Evolutionary conservation across 2,797 vertebrate genomes (phyloP).

Genomic region (Pipistrellus nathusii): DNA sequence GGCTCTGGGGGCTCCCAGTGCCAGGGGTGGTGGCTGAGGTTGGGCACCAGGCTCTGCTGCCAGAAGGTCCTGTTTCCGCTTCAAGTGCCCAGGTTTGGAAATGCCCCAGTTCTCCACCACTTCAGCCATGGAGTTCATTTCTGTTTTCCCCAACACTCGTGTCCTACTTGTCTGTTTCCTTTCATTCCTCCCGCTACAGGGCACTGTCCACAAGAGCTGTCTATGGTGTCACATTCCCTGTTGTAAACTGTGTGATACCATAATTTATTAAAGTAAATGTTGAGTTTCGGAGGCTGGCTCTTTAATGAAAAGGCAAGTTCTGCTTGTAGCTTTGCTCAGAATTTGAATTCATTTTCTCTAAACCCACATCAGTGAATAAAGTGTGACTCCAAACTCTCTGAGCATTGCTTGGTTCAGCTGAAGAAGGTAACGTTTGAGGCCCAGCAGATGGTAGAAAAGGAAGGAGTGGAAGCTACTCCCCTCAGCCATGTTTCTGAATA

Average conservation of each 20-base stretch:
- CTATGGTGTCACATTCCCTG: not conserved
- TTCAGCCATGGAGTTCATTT: not conserved
- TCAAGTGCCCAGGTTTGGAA: not conserved
- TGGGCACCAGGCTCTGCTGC: fast-evolving
- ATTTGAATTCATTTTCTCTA: too few species aligned
- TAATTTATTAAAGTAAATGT: not conserved
- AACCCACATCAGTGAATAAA: too few species aligned
- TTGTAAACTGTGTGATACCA: not conserved
- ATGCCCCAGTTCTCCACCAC: too few species aligned
- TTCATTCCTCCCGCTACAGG: not conserved
- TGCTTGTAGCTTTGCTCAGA: too few species aligned
- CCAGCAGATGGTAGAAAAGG: too few species aligned
- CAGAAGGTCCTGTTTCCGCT: too few species aligned
- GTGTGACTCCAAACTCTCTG: too few species aligned
- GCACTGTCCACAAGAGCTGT: not conserved
- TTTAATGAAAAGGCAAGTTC: too few species aligned
- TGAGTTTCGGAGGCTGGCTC: not conserved
- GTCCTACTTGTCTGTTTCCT: not conserved
- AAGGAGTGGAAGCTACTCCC: too few species aligned
- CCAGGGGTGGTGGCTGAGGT: not conserved
- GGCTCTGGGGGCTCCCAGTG: not conserved
- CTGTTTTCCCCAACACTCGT: not conserved
- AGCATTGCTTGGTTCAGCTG: too few species aligned
- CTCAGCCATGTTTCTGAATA: too few species aligned
- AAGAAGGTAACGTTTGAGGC: too few species aligned